Evolutionary conservation across 2,113 vertebrate species (phyloP).

Genomic region (Larimichthys crocea): DNA sequence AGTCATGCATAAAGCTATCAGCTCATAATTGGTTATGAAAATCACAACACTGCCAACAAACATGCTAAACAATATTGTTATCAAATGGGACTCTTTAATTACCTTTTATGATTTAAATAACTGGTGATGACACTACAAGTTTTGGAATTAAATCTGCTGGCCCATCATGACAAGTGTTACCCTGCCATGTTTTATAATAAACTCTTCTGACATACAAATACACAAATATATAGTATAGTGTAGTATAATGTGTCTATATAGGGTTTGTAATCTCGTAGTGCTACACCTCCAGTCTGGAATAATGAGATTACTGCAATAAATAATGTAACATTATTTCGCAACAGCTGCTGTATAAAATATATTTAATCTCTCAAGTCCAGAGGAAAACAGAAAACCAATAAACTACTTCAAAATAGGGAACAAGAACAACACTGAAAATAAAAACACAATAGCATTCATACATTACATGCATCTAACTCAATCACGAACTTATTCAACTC

Average conservation of each 20-base stretch:
- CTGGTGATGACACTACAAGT: background rate
- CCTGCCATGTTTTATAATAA: constrained; percentile 3
- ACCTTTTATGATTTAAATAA: background rate
- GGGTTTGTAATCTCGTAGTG: background rate
- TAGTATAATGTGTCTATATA: background rate
- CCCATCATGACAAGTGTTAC: background rate
- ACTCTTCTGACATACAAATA: background rate
- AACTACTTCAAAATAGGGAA: constrained; percentile 44
- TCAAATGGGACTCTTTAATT: constrained; percentile 13
- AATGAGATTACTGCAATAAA: constrained; percentile 14
- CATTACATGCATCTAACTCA: constrained; percentile 61
- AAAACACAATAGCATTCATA: constrained; percentile 57
- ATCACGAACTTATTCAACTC: constrained; percentile 48
- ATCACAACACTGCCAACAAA: constrained; percentile 11
- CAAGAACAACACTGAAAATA: constrained; percentile 47
- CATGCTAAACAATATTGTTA: constrained; percentile 13
- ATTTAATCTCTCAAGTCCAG: constrained; percentile 74
- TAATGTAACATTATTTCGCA: background rate
- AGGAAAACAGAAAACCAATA: constrained; percentile 57
- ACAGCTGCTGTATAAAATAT: constrained; percentile 22
- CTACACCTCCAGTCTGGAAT: background rate
- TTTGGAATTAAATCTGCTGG: background rate
- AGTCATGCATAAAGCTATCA: constrained; percentile 1
- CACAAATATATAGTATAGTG: too few species aligned
- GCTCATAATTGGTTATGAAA: constrained; percentile 33